Base-by-base conservation (phyloP, 1,140 invertebrate genomes). In the Drosophila parvula region DNA sequence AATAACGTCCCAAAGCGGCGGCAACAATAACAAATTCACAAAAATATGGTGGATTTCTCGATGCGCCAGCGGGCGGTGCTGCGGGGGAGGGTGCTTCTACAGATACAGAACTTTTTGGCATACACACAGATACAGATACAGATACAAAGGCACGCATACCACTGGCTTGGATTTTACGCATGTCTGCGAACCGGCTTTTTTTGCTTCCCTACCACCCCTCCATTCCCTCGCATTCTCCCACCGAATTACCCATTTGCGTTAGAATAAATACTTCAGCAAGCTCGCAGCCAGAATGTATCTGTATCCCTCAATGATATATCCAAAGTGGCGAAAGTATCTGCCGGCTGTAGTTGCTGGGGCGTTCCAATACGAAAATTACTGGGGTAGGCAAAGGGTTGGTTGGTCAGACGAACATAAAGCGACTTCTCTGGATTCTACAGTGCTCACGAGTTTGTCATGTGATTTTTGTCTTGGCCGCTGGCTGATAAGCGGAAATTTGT, bases 101-200 rank as follows among this genome's bases (percentile, higher is more conserved):
- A 78, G 51, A 61, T 76, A 75, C 62, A 67, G 27, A 71, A 47
- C 57, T 59, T 81, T 81, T 73, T 45, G 67, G 58, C 63, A 27
- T 16, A 55, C 45, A 32, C n/a, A 47, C 41, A 64, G 48, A 60
- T 38, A n/a, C n/a, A n/a, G 34, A 38, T 38, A 55, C 51, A 59
- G 18, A 48, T 36, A 74, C 38, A 28, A 28, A 44, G 14, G 32
- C 16, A 32, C 16, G 27, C 43, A 68, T 14, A 74, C 44, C 34
- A 55, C 7, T 30, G 34, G 27, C 43, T 30, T 14, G 51, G 50
- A 67, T 63, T 69, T 78, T 75, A 85, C 82, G 82, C 82, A 86
- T 86, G 83, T 86, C 79, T 86, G 69, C 75, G 74, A 85, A 86
- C 82, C 82, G 82, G 82, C 82, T 86, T 86, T 85, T 85, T 88